phyloP scores from a whole-genome alignment of 2,888 invertebrate genomes.

The Perizoma flavofasciatum region DNA sequence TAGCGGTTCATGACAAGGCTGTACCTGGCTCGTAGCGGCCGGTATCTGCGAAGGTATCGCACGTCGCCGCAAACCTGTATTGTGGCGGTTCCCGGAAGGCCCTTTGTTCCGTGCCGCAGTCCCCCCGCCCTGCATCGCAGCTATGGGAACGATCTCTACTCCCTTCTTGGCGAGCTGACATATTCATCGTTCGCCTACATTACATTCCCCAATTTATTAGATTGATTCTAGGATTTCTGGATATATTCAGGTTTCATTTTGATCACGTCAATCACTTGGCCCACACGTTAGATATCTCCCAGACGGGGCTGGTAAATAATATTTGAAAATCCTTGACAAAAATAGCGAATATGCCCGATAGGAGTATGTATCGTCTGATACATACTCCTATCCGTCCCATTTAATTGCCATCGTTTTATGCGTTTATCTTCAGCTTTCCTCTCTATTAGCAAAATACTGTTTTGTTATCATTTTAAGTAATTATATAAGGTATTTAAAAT shows the following conservation, averaged over 20 bases:
- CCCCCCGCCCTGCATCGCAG: slow-evolving; percentile 49
- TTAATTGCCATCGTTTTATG: no score
- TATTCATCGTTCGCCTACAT: slow-evolving; percentile 23
- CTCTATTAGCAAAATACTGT: no score
- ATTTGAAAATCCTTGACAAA: no score
- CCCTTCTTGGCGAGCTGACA: slow-evolving; percentile 44
- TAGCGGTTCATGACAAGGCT: slow-evolving; percentile 44
- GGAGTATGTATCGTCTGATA: no score
- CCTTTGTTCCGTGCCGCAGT: slow-evolving; percentile 76
- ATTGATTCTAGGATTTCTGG: slow-evolving; percentile 18
- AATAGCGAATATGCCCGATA: no score
- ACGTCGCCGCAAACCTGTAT: slow-evolving; percentile 82
- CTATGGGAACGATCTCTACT: slow-evolving; percentile 59
- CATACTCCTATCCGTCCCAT: no score
- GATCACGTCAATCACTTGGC: not conserved
- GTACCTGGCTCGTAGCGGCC: slow-evolving; percentile 67
- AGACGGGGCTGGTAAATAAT: no score
- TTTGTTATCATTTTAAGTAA: no score
- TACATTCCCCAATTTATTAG: slow-evolving; percentile 14
- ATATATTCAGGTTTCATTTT: slow-evolving; percentile 6
- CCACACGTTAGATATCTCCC: not conserved
- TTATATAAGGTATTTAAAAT: no score
- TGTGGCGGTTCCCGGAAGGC: slow-evolving; percentile 81
- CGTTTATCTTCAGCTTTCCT: no score
- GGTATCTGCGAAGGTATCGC: slow-evolving; percentile 83